These are phyloP conservation scores for Eunapius fragilis DNA, from an alignment of 37 sponge, comb jelly and placozoan genomes.

Conservation along the genomic window DNA sequence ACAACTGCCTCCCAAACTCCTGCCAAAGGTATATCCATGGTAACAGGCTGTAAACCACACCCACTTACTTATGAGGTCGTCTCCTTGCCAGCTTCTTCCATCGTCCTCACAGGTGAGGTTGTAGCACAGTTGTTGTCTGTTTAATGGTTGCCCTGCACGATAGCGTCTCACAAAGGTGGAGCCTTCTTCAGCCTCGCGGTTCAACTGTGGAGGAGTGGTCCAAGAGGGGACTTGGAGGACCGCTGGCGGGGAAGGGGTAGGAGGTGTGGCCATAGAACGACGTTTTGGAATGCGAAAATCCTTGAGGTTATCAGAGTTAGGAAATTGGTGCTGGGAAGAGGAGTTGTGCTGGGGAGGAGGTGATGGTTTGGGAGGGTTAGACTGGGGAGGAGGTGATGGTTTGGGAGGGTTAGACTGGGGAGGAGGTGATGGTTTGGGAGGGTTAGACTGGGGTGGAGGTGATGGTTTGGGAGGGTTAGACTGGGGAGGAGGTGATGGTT, in stretches of 20 bases:
- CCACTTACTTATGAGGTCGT: conserved; percentile 31
- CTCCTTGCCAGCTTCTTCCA: conserved; percentile 26
- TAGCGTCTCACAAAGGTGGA: conserved; percentile 8
- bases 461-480: neutral
- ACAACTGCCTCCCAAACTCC: conserved; percentile 51
- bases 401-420: neutral
- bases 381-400: neutral
- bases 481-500: conserved; percentile 13
- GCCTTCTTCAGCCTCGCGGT: conserved; percentile 11
- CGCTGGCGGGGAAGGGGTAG: neutral
- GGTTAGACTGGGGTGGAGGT: neutral
- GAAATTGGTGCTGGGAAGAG: conserved; percentile 10
- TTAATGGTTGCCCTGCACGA: neutral
- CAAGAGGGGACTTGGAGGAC: neutral
- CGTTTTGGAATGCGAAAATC: conserved; percentile 46
- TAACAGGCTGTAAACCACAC: neutral
- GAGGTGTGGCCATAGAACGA: neutral
- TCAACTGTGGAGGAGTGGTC: neutral
- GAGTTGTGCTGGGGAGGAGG: neutral
- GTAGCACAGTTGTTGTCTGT: conserved; percentile 7
- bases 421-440: neutral
- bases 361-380: neutral
- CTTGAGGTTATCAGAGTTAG: conserved; percentile 17
- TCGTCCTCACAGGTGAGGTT: neutral
- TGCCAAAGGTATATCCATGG: neutral